These are phyloP conservation scores for Phylloscopus trochilus DNA, from an alignment of 2,113 vertebrate genomes.

Conservation along the genomic window DNA sequence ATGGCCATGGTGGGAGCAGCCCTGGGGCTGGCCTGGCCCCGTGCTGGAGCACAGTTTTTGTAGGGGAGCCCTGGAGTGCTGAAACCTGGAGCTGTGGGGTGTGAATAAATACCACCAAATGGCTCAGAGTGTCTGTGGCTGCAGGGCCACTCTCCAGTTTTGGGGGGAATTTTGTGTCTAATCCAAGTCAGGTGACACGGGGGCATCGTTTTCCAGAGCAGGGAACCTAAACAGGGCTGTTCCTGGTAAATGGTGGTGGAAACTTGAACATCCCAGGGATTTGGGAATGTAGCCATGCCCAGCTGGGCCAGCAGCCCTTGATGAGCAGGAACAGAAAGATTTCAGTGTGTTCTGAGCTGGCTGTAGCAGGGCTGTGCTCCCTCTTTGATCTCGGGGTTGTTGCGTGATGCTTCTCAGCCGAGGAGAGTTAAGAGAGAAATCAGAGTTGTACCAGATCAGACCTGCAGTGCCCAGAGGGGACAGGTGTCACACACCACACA, in stretches of 20 bases:
- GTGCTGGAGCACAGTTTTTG: not conserved
- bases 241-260: not conserved
- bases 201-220: rapidly evolving
- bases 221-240: not conserved
- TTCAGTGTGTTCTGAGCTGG: not conserved
- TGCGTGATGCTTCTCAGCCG: not conserved
- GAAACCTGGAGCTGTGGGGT: not conserved
- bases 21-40: rapidly evolving
- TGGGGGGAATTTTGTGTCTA: not conserved
- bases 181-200: not conserved
- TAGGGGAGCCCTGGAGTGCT: not conserved
- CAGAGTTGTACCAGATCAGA: not conserved
- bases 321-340: not conserved
- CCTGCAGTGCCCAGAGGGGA: rapidly evolving
- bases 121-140: not conserved
- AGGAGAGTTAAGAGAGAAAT: not conserved
- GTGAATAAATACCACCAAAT: not conserved
- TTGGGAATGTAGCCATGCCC: not conserved
- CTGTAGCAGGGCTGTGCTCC: not conserved
- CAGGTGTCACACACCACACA: no score
- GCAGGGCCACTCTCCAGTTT: not conserved
- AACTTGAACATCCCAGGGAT: not conserved
- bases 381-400: not conserved
- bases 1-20: not conserved
- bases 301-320: not conserved